These are phyloP conservation scores for Ageneiosus marmoratus DNA, from an alignment of 2,113 vertebrate genomes.

Conservation along the genomic window DNA sequence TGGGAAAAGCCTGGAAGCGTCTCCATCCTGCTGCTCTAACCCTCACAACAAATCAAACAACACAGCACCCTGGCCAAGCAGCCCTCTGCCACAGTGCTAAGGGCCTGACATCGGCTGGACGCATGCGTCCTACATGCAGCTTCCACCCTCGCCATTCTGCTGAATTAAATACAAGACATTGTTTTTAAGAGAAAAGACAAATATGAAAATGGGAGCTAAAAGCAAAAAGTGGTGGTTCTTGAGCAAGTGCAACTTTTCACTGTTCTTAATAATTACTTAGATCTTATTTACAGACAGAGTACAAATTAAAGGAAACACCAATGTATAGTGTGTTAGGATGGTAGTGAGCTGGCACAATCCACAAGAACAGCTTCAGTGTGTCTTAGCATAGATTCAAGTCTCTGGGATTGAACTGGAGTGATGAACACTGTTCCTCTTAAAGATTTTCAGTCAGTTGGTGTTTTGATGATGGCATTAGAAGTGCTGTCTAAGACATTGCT, in stretches of 20 bases:
- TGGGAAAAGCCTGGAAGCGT: slow-evolving; percentile 72
- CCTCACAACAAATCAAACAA: slow-evolving; percentile 74
- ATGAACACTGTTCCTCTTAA: no score
- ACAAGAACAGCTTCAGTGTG: no score
- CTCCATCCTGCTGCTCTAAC: slow-evolving; percentile 67
- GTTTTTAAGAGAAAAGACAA: neutral
- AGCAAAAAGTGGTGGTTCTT: neutral
- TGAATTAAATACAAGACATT: slow-evolving; percentile 38
- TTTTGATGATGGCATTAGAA: no score
- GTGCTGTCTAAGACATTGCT: no score
- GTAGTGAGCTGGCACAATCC: no score
- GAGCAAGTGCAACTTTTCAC: neutral
- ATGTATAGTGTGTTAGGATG: neutral
- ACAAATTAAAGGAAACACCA: no score
- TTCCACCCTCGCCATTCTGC: slow-evolving; percentile 43
- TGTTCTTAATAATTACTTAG: neutral
- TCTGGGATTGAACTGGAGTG: no score
- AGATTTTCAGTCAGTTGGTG: no score
- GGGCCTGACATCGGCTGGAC: slow-evolving; percentile 8
- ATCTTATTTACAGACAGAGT: neutral
- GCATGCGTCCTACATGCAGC: slow-evolving; percentile 10
- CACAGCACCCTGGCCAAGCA: slow-evolving; percentile 57
- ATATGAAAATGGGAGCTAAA: neutral
- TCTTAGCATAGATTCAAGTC: no score
- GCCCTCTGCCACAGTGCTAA: slow-evolving; percentile 20